Evolutionary conservation across 2,888 invertebrate genomes (phyloP).

Genomic region (Catocala sponsa): DNA sequence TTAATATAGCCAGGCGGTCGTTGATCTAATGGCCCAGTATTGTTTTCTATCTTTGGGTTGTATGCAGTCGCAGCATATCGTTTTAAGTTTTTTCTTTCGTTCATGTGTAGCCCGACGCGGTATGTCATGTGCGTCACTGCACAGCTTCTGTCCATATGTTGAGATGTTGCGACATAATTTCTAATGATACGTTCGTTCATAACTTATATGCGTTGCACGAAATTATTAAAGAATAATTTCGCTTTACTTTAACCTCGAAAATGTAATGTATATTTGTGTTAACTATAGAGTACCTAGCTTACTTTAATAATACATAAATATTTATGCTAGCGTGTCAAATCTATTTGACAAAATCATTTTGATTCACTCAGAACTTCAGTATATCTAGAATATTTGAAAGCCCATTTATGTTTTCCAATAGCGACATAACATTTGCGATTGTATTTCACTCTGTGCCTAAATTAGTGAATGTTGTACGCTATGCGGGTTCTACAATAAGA

Average conservation of each 20-base stretch:
- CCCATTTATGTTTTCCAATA: too few species aligned
- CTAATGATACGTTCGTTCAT: slow-evolving; percentile 24
- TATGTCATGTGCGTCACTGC: slow-evolving; percentile 56
- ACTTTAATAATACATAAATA: too few species aligned
- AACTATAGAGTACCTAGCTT: too few species aligned
- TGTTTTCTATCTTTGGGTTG: slow-evolving; percentile 25
- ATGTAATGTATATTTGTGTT: too few species aligned
- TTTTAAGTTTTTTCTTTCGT: slow-evolving; percentile 31
- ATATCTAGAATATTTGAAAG: too few species aligned
- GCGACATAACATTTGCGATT: too few species aligned
- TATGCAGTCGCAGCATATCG: slow-evolving; percentile 19
- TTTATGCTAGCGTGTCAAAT: too few species aligned
- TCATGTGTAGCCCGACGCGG: slow-evolving; percentile 25
- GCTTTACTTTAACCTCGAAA: neutral
- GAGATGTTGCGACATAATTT: slow-evolving; percentile 39
- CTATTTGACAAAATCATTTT: too few species aligned
- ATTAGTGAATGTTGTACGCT: neutral
- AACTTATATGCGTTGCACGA: slow-evolving; percentile 20
- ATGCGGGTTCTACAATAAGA: slow-evolving; percentile 29
- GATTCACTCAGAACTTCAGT: too few species aligned
- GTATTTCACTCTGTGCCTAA: too few species aligned
- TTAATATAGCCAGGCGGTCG: slow-evolving; percentile 18
- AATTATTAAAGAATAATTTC: slow-evolving; percentile 16
- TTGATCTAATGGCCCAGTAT: slow-evolving; percentile 34
- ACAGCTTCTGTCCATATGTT: slow-evolving; percentile 57